Base-by-base conservation (phyloP, 2,888 invertebrate species). In the Epistrophe eligans region DNA sequence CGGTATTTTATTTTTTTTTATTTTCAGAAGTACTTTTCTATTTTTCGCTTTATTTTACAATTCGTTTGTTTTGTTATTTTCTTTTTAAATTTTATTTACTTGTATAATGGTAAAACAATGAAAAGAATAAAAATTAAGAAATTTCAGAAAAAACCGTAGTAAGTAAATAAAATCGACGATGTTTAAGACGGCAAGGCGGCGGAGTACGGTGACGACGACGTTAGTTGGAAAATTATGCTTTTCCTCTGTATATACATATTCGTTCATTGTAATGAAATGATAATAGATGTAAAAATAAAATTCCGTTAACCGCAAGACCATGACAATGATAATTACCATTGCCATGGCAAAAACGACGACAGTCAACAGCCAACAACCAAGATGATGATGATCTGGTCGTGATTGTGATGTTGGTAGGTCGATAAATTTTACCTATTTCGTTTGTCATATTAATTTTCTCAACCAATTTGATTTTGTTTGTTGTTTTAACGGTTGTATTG, bases 11-110 rank as follows among this genome's bases (percentile, higher is more conserved):
- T 40, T 58, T 58, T 58, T 35, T 32, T 57, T 15, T 17, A 10
- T 48, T 83, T 83, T 87, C 55, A 79, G 66, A 83, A 83, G 79
- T 83, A 58, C 17, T 87, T 83, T 83, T 79, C 87, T 87, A 83
- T 83, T 87, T 24, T 81, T 82, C 64, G 77, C 74, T 85, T 50
- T 70, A 62, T 85, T 45, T 43, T 43, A 43, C 43, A 43, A 15
- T 43, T 35, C 43, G 55, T 64, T 82, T 45, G 10, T 4, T 57
- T 55, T 66, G 48, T n/a, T 77, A n/a, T 62, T 74, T 43, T 64
- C 19, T 71, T 17, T 64, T 64, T 28, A 8, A 15, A 45, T 50
- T 50, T 67, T 19, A 50, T 67, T 50, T 50, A 48, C 45, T 57
- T 74, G 80, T 72, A n/a, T n/a, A 84, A 81, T 48, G 32, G 48